These are phyloP conservation scores for Prenolepis imparis DNA, from an alignment of 2,888 invertebrate species.

Conservation along the genomic window DNA sequence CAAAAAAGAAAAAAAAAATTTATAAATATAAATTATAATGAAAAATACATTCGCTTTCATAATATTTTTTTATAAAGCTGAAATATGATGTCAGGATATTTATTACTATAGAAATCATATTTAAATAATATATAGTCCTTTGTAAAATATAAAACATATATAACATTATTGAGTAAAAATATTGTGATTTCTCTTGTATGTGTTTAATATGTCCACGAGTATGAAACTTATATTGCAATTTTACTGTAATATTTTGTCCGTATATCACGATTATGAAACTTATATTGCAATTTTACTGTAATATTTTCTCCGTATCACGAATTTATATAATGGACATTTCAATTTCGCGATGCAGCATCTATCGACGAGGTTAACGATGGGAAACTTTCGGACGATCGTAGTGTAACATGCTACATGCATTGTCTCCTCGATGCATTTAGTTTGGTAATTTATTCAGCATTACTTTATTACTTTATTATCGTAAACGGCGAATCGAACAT, in stretches of 20 bases:
- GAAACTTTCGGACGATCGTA: conserved; percentile 72
- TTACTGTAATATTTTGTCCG: not conserved
- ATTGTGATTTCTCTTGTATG: too few species aligned
- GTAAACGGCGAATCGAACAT: not conserved
- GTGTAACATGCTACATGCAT: conserved; percentile 83
- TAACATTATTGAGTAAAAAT: too few species aligned
- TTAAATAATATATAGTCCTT: too few species aligned
- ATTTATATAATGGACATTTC: conserved; percentile 5
- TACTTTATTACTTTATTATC: not conserved
- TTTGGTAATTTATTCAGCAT: conserved; percentile 75
- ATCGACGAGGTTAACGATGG: conserved; percentile 81
- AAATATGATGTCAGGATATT: not conserved
- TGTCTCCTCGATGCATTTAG: conserved; percentile 82
- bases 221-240: not conserved
- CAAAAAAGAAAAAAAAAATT: not conserved
- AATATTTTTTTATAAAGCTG: not conserved
- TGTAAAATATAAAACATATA: too few species aligned
- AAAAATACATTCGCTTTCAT: not conserved
- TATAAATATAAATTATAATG: not conserved
- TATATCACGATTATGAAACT: not conserved
- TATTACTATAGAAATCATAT: not conserved
- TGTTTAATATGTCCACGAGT: not conserved
- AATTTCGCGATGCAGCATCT: conserved; percentile 68
- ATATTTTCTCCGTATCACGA: not conserved
- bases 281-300: not conserved